These are phyloP conservation scores for Ferrisia virgata DNA, from an alignment of 2,888 invertebrate species.

Conservation along the genomic window DNA sequence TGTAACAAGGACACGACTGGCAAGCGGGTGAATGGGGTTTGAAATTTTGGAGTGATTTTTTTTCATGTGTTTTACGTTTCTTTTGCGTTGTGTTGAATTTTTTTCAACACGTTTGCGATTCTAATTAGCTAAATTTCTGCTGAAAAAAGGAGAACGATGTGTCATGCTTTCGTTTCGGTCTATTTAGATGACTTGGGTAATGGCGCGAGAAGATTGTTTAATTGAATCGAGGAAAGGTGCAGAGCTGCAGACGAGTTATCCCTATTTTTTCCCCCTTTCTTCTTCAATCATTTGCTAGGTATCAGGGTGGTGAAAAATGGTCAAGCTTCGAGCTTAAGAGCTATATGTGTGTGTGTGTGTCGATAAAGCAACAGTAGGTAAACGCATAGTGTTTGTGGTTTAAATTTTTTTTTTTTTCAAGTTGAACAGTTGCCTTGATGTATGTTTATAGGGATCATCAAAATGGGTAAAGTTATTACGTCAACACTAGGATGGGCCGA, in stretches of 20 bases:
- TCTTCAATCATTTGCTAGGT: not conserved
- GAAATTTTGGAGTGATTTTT: not conserved
- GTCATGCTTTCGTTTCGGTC: not conserved
- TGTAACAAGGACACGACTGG: not conserved
- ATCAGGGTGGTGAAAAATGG: not conserved
- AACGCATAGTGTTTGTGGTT: too few relatives aligned
- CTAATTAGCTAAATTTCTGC: not conserved
- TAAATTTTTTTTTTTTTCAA: not conserved
- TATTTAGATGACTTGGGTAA: not conserved
- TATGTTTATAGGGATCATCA: too few relatives aligned
- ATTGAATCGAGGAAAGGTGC: not conserved
- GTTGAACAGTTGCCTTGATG: too few relatives aligned
- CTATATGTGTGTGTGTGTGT: not conserved
- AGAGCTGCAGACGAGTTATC: too few relatives aligned
- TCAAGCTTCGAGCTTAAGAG: not conserved
- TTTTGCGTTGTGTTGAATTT: not conserved
- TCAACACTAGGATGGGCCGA: too few relatives aligned
- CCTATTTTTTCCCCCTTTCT: not conserved
- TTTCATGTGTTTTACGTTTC: not conserved
- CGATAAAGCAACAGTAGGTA: too few relatives aligned
- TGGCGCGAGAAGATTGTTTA: not conserved
- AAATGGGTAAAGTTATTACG: too few relatives aligned
- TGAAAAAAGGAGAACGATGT: not conserved
- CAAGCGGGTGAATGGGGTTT: not conserved
- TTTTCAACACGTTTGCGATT: not conserved